phyloP scores from a whole-genome alignment of 2,113 vertebrate species.

The Gopherus flavomarginatus region DNA sequence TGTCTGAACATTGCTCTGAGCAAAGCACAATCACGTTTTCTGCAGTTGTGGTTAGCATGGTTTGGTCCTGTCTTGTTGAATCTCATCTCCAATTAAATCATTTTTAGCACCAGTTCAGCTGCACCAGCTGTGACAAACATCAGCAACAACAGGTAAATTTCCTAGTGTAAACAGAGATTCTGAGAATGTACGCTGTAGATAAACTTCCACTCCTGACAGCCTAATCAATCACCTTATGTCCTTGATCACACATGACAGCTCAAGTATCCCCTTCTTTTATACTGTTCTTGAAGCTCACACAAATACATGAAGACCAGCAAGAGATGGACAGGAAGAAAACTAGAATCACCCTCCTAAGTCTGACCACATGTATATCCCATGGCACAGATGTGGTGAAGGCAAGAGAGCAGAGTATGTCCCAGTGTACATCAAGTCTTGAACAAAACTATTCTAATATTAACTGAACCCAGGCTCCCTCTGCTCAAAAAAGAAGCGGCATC shows the following conservation, averaged over 20 bases:
- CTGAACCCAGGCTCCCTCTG: no score
- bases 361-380: not conserved
- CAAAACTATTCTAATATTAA: no score
- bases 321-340: not conserved
- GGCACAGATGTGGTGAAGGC: not conserved
- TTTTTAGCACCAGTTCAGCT: not conserved
- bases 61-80: not conserved
- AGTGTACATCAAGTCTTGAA: not conserved
- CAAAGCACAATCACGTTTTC: accelerated
- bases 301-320: not conserved
- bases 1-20: not conserved
- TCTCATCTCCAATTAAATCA: not conserved
- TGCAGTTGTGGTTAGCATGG: not conserved
- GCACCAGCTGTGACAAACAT: accelerated
- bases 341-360: no score
- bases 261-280: no score
- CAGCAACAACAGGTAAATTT: not conserved
- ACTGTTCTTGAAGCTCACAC: no score
- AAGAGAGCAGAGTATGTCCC: not conserved
- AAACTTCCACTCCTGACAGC: no score
- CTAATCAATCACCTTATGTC: no score
- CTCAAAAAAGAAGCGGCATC: no score
- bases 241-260: no score
- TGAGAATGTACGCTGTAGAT: no score
- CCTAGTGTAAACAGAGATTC: no score